Percentiles rank a stretch among this genome's conserved stretches.
These are phyloP conservation scores for Scomber scombrus DNA, from an alignment of 2,113 vertebrate species.

Conservation along the genomic window DNA sequence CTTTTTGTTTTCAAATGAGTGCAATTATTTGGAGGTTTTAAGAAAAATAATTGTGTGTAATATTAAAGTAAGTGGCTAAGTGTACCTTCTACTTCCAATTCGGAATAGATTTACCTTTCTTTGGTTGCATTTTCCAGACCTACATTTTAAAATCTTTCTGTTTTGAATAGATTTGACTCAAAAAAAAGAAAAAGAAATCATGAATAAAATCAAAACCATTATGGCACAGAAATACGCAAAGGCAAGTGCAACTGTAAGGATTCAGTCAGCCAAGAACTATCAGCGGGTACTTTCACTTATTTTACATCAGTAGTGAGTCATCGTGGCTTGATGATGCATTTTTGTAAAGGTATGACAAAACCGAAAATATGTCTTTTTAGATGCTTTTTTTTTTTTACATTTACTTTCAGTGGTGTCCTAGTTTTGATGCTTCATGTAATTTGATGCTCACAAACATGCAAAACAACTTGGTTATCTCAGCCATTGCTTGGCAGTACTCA, in stretches of 20 bases:
- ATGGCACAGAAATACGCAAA: not conserved
- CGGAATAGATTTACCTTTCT: not conserved
- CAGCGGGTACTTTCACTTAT: not conserved
- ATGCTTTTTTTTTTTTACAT: constrained; percentile 18
- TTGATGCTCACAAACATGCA: constrained; percentile 4
- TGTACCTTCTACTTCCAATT: constrained; percentile 5
- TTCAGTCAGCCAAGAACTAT: constrained; percentile 4
- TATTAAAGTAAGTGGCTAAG: not conserved
- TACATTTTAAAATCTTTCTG: constrained; percentile 8
- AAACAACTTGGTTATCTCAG: constrained; percentile 25
- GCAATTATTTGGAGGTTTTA: constrained; percentile 30
- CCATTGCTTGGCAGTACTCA: constrained; percentile 70
- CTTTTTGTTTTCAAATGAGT: constrained; percentile 38
- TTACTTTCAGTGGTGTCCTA: constrained; percentile 4
- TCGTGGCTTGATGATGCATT: constrained; percentile 13
- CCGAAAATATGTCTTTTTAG: constrained; percentile 20
- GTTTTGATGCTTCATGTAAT: constrained; percentile 34
- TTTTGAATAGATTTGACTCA: not conserved
- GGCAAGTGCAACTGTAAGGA: not conserved
- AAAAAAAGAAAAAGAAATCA: not conserved
- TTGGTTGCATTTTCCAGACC: not conserved
- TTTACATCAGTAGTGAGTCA: constrained; percentile 19
- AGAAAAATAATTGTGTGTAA: constrained; percentile 10
- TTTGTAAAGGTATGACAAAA: constrained; percentile 7
- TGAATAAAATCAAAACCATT: not conserved